phyloP scores from a whole-genome alignment of 2,888 invertebrate species.

The Seira sanloemensis region DNA sequence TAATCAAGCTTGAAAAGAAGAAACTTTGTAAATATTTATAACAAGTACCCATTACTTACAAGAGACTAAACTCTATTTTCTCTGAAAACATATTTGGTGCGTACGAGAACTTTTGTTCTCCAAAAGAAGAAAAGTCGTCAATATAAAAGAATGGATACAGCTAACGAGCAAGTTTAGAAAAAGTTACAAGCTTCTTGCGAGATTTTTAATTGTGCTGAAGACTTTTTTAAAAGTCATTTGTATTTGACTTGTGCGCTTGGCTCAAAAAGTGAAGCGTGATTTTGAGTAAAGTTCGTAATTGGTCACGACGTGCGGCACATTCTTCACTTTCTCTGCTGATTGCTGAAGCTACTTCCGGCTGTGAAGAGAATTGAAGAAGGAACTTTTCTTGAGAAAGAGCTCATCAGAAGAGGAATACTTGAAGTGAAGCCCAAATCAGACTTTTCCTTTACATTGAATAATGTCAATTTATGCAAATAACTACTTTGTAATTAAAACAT shows the following conservation, averaged over 20 bases:
- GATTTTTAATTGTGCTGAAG: not conserved
- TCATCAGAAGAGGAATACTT: too few species aligned
- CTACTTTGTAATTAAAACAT: too few species aligned
- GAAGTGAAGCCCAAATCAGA: too few species aligned
- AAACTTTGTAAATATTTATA: not conserved
- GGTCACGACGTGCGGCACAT: not conserved
- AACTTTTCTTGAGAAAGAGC: too few species aligned
- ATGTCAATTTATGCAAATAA: too few species aligned
- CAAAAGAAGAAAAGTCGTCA: not conserved
- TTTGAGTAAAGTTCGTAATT: not conserved
- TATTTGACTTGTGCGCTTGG: not conserved
- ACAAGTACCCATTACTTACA: not conserved
- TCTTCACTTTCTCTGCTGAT: too few species aligned
- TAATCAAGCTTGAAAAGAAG: not conserved
- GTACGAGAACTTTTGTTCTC: too few species aligned
- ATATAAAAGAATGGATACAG: too few species aligned
- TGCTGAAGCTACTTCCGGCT: too few species aligned
- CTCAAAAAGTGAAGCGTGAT: not conserved
- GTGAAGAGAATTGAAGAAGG: too few species aligned
- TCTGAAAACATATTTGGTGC: not conserved
- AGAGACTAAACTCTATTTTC: not conserved
- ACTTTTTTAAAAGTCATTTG: not conserved
- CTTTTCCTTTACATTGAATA: too few species aligned
- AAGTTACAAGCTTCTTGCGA: not conserved
- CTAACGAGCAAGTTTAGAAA: not conserved